Evolutionary conservation across 2,113 vertebrate species (phyloP), one percentile per base, ranked within the genome.

Genomic region (Pimephales promelas): DNA sequence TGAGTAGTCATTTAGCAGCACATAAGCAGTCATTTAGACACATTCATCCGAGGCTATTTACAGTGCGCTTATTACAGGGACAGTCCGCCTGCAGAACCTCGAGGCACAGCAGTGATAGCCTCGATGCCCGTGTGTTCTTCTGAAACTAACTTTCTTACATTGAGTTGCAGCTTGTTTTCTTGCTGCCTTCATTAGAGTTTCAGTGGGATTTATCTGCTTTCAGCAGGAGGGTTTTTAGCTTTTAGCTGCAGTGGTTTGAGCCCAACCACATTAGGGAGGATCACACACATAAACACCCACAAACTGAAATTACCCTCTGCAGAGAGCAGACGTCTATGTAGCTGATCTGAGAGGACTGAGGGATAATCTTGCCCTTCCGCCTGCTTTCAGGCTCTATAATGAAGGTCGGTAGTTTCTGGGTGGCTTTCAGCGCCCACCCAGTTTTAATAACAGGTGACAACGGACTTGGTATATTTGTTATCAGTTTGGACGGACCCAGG

Each of bases 301-400:
- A 54, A 34, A 22, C 47, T 86, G 13, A 86, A 86, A 77, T 85
- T 71, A 86, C 40, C 76, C 74, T 36, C 83, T 76, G 56, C 14
- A 24, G 74, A 84, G 24, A 20, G 74, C 70, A 86, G 78, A 79
- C 79, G 83, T 59, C 74, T 88, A 77, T 71, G 84, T 64, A 83
- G 49, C 16, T 1, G 45, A 83, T 54, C 76, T 85, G 47, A 18
- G 52, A 40, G 68, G 54, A 76, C 79, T 61, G 83, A 85, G 76
- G 81, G 82, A 85, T 88, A 88, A 86, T 88, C 85, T 85, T 83
- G 43, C 56, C 82, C 10, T 77, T 79, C 78, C 40, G 43, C 28
- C 62, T 52, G 26, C 61, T 79, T 62, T 45, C 59, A 74, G 78
- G 47, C 83, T 85, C 73, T 47, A 71, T 88, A 86, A 86, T 83